Conservation (phyloP, 1,140 invertebrate genomes). For the Trinorchestia longiramus region DNA sequence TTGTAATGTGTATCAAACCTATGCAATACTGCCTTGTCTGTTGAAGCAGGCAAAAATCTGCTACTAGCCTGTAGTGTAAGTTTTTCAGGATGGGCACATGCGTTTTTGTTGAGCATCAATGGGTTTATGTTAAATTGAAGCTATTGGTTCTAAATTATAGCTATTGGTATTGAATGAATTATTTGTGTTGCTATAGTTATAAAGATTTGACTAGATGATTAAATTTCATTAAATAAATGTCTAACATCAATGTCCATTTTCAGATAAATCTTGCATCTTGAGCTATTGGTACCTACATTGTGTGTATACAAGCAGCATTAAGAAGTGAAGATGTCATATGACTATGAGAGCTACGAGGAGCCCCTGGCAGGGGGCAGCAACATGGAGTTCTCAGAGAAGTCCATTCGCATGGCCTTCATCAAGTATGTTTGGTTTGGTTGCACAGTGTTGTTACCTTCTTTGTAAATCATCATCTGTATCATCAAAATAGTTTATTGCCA, state of each 20-base stretch:
- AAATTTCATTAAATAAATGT: neutral
- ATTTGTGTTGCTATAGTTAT: too few species aligned
- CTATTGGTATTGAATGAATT: too few species aligned
- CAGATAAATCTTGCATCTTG: neutral
- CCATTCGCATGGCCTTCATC: constrained; percentile 64
- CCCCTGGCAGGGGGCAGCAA: constrained; percentile 60
- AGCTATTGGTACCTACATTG: neutral
- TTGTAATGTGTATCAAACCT: too few species aligned
- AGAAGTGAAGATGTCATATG: constrained; percentile 60
- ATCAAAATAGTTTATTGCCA: neutral
- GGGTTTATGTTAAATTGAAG: too few species aligned
- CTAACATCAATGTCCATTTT: neutral
- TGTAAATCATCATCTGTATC: neutral
- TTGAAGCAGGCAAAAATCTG: too few species aligned
- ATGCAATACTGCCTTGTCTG: too few species aligned
- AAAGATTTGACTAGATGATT: too few species aligned
- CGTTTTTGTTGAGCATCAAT: too few species aligned
- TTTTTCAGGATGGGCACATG: too few species aligned
- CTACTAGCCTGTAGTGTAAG: too few species aligned
- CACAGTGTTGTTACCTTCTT: neutral
- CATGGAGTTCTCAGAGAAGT: constrained; percentile 66
- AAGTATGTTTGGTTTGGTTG: constrained; percentile 53
- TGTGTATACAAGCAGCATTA: neutral
- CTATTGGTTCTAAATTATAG: too few species aligned
- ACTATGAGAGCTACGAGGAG: constrained; percentile 64